These are phyloP conservation scores for Ammodramus savannarum DNA, from an alignment of 2,113 vertebrate species.

Conservation along the genomic window DNA sequence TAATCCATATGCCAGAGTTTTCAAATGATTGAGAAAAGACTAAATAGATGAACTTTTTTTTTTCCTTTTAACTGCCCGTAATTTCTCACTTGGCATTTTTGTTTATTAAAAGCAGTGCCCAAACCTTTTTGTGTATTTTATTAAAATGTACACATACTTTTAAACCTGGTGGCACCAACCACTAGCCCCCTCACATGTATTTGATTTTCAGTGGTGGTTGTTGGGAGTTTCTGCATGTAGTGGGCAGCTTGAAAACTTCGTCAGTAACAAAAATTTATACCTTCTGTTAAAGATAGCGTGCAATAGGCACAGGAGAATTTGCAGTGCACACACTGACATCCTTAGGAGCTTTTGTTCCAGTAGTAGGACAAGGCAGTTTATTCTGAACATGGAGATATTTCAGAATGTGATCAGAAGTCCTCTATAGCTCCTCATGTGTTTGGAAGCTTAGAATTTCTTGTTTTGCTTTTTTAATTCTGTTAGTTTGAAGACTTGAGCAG, in stretches of 20 bases:
- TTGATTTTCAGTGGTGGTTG: neutral
- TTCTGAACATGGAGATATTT: neutral
- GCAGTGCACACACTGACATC: neutral
- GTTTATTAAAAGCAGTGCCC: neutral
- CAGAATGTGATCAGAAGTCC: neutral
- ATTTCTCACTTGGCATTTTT: neutral
- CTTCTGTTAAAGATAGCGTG: neutral
- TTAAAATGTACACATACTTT: neutral
- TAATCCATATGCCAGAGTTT: conserved; percentile 10
- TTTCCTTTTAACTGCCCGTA: neutral
- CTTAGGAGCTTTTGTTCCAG: neutral
- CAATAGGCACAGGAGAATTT: neutral
- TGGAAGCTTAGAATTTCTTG: neutral
- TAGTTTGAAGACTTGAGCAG: neutral
- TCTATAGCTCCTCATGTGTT: neutral
- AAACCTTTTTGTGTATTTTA: neutral
- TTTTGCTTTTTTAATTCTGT: neutral
- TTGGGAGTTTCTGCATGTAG: neutral
- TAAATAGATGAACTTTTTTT: neutral
- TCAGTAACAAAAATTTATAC: neutral
- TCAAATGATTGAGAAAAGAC: conserved; percentile 6
- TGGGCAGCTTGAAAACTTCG: neutral
- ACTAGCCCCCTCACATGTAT: neutral
- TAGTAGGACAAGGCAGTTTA: neutral
- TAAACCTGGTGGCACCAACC: neutral